These are phyloP conservation scores for Agrotis clavis DNA, from an alignment of 2,888 invertebrate genomes.

Conservation along the genomic window DNA sequence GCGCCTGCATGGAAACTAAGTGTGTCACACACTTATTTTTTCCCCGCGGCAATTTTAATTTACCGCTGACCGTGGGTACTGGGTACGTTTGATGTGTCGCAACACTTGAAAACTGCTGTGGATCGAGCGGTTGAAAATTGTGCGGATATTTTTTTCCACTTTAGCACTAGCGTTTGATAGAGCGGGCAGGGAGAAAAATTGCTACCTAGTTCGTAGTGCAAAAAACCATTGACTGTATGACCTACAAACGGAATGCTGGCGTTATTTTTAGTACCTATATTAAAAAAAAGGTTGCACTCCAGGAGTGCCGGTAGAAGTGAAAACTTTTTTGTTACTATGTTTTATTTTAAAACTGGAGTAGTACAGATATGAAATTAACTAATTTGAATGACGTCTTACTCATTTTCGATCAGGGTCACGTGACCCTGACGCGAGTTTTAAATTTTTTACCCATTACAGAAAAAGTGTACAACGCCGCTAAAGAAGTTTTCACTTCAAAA, in stretches of 20 bases:
- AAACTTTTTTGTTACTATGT: too few species aligned
- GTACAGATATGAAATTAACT: too few species aligned
- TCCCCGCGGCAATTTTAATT: conserved; percentile 89
- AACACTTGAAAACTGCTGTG: conserved; percentile 78
- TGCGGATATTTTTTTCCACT: conserved; percentile 53
- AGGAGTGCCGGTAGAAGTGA: too few species aligned
- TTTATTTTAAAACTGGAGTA: too few species aligned
- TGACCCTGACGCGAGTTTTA: too few species aligned
- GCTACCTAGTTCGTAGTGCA: background rate
- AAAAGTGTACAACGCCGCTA: too few species aligned
- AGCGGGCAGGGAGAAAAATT: conserved; percentile 15
- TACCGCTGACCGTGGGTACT: conserved; percentile 85
- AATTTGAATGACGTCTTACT: too few species aligned
- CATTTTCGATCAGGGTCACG: too few species aligned
- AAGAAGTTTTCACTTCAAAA: too few species aligned
- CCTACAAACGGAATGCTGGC: conserved; percentile 11
- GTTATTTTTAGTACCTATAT: background rate
- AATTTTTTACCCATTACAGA: too few species aligned
- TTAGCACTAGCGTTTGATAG: conserved; percentile 29
- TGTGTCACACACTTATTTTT: conserved; percentile 88
- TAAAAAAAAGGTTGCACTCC: too few species aligned
- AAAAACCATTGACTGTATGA: conserved; percentile 34
- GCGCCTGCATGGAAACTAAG: conserved; percentile 85
- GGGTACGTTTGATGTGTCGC: conserved; percentile 85
- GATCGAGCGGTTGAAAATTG: conserved; percentile 68